Conservation (phyloP, 2,888 invertebrate genomes). For the Aleiodes leptofemur region DNA sequence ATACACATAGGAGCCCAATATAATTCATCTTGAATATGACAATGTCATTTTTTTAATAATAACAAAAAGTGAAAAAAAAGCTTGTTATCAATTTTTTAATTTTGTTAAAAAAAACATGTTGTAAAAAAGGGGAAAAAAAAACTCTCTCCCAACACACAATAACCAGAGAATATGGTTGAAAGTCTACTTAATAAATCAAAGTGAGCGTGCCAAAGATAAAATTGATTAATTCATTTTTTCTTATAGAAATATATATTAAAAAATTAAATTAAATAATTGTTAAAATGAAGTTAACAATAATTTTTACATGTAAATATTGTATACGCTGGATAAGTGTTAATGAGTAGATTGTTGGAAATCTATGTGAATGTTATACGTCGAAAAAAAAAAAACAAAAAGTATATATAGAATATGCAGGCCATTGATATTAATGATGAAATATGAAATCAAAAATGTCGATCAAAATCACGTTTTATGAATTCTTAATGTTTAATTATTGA, state of each 20-base stretch:
- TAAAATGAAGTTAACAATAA: constrained; percentile 29
- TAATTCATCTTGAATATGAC: not conserved
- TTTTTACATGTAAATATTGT: constrained; percentile 40
- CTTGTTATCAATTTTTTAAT: constrained; percentile 41
- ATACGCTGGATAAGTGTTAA: constrained; percentile 39
- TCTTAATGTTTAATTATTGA: constrained; percentile 10
- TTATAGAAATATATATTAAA: constrained; percentile 51
- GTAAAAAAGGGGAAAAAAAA: not conserved
- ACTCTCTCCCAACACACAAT: not conserved
- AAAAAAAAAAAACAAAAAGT: not conserved
- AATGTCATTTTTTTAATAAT: constrained; percentile 5
- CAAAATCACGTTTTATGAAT: constrained; percentile 4
- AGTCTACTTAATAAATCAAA: constrained; percentile 13
- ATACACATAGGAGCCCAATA: too few relatives aligned
- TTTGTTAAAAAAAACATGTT: constrained; percentile 12
- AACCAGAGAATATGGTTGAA: constrained; percentile 24
- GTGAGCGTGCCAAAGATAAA: constrained; percentile 21
- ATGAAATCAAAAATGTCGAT: constrained; percentile 25
- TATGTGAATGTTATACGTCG: constrained; percentile 38
- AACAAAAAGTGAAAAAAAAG: constrained; percentile 18
- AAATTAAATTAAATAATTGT: constrained; percentile 41
- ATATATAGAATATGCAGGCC: constrained; percentile 32
- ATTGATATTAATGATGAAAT: constrained; percentile 28
- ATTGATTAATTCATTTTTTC: constrained; percentile 9
- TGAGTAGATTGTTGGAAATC: constrained; percentile 39